A percentile compares a stretch with the other conserved stretches of the same genome.
These are phyloP conservation scores for Cotesia glomerata DNA, from an alignment of 1,140 invertebrate genomes.

Conservation along the genomic window DNA sequence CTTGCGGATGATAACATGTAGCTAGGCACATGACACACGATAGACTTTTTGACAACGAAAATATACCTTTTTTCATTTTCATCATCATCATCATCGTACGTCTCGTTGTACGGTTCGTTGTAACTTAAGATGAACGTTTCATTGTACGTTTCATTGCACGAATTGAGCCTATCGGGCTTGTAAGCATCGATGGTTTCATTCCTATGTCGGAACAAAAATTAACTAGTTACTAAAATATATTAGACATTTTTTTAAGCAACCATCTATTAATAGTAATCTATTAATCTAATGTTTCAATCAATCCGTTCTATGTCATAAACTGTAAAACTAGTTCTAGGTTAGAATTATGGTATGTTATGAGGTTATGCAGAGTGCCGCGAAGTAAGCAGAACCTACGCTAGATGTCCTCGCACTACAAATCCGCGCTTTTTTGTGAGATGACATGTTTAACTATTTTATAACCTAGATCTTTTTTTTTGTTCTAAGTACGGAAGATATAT, in stretches of 20 bases:
- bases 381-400: no score
- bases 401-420: no score
- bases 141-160: constrained; percentile 26
- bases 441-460: no score
- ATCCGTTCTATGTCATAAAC: not conserved
- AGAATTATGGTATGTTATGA: no score
- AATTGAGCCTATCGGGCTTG: not conserved
- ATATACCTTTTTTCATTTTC: constrained; percentile 22
- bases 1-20: not conserved
- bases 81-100: constrained; percentile 11
- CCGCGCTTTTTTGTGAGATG: no score
- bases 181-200: constrained; percentile 26
- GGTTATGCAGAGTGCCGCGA: no score
- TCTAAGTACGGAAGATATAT: no score
- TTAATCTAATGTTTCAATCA: not conserved
- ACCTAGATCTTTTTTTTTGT: no score
- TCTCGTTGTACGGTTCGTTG: constrained; percentile 29
- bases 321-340: no score
- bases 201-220: constrained; percentile 18
- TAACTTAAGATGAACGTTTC: constrained; percentile 25
- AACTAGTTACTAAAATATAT: constrained; percentile 8
- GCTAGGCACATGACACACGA: not conserved
- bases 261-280: not conserved
- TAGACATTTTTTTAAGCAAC: not conserved
- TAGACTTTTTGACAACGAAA: not conserved